phyloP scores from a whole-genome alignment of 2,113 vertebrate species.

The Tapirus terrestris region DNA sequence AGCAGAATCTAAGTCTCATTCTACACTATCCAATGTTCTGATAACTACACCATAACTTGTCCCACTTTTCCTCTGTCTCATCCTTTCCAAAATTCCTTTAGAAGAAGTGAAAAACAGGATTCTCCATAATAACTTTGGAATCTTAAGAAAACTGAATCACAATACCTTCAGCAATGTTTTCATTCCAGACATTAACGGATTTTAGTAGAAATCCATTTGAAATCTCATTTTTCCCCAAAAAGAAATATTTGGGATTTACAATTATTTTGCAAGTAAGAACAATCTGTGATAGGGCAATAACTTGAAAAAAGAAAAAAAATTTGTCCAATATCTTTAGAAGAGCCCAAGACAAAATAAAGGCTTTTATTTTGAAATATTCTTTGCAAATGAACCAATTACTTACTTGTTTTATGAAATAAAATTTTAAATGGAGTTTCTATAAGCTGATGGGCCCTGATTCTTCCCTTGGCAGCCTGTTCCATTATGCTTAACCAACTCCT shows the following conservation, averaged over 20 bases:
- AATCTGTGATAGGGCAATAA: not conserved
- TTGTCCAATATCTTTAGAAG: not conserved
- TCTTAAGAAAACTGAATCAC: not conserved
- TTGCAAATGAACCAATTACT: not conserved
- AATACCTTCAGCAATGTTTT: not conserved
- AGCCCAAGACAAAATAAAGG: not conserved
- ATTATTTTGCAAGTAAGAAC: not conserved
- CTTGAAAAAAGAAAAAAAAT: not conserved
- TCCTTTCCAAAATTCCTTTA: not conserved
- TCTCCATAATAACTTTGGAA: not conserved
- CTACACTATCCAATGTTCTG: not conserved
- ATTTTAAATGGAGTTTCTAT: not conserved
- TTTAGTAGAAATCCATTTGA: not conserved
- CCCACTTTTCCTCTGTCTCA: not conserved
- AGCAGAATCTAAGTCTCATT: not conserved
- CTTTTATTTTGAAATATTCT: not conserved
- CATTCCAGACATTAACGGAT: not conserved
- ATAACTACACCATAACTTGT: not conserved
- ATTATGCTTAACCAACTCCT: not conserved
- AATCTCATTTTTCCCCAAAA: not conserved
- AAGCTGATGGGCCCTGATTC: not conserved
- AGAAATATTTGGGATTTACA: not conserved
- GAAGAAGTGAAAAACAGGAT: not conserved
- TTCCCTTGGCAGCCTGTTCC: not conserved
- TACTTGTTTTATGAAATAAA: constrained; percentile 3